These are phyloP conservation scores for Ptychodera flava DNA, from an alignment of 35 echinoderm and acorn worm genomes.

Conservation along the genomic window DNA sequence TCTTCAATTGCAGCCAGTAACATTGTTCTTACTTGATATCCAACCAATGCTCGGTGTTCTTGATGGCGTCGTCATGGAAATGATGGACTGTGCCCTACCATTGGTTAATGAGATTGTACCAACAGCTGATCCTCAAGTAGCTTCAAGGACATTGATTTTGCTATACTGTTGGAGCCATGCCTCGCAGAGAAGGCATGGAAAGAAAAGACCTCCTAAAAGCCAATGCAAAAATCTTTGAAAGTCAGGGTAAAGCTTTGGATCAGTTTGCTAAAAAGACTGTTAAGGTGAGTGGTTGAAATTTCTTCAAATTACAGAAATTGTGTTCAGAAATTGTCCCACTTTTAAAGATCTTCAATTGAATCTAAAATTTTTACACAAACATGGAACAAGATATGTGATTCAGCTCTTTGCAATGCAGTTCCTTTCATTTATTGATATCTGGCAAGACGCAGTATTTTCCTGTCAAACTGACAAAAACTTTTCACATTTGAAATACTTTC, in stretches of 20 bases:
- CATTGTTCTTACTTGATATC: conserved; percentile 79
- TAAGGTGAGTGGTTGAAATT: too few relatives aligned
- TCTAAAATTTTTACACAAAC: too few relatives aligned
- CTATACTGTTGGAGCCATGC: conserved; percentile 94
- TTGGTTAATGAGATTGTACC: conserved; percentile 62
- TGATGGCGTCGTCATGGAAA: conserved; percentile 89
- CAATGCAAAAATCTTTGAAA: conserved; percentile 87
- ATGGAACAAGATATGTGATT: too few relatives aligned
- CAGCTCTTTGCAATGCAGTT: too few relatives aligned
- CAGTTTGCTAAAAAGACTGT: conserved; percentile 79
- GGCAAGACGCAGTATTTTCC: too few relatives aligned
- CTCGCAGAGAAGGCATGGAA: conserved; percentile 88
- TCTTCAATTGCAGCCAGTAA: conserved; percentile 53
- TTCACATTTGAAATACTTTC: too few relatives aligned
- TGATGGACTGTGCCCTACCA: conserved; percentile 91
- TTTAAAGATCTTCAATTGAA: too few relatives aligned
- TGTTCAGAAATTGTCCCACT: too few relatives aligned
- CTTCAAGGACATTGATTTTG: conserved; percentile 70
- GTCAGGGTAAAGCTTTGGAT: conserved; percentile 85
- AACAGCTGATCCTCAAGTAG: conserved; percentile 57
- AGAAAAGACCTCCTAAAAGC: conserved; percentile 85
- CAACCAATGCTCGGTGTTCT: conserved; percentile 67
- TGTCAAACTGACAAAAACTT: too few relatives aligned
- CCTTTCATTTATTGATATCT: too few relatives aligned
- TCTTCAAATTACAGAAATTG: too few relatives aligned